phyloP scores from a whole-genome alignment of 2,888 invertebrate species.

The Branchellion lobata region DNA sequence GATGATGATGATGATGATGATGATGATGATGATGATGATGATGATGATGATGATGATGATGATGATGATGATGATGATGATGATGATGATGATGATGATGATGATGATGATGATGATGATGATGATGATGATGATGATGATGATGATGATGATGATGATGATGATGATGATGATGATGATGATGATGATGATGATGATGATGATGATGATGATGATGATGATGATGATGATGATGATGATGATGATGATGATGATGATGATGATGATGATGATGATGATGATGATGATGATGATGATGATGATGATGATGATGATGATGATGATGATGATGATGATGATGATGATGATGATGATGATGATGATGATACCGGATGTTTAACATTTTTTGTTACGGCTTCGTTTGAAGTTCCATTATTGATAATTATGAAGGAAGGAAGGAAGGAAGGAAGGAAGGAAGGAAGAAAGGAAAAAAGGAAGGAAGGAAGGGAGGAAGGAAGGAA shows the following conservation, averaged over 20 bases:
- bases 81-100: slow-evolving; percentile 28
- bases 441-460: too few relatives aligned
- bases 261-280: slow-evolving; percentile 35
- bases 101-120: neutral
- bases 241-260: slow-evolving; percentile 43
- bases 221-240: slow-evolving; percentile 38
- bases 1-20: slow-evolving; percentile 40
- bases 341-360: slow-evolving; percentile 39
- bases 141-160: slow-evolving; percentile 15
- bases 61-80: slow-evolving; percentile 28
- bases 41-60: slow-evolving; percentile 32
- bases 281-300: slow-evolving; percentile 41
- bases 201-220: slow-evolving; percentile 28
- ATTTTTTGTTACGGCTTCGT: too few relatives aligned
- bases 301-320: slow-evolving; percentile 42
- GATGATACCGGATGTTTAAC: slow-evolving; percentile 32
- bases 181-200: slow-evolving; percentile 24
- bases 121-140: slow-evolving; percentile 24
- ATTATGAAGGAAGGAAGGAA: too few relatives aligned
- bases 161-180: slow-evolving; percentile 19
- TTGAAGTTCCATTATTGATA: too few relatives aligned
- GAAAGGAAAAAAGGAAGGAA: too few relatives aligned
- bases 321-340: slow-evolving; percentile 42
- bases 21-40: slow-evolving; percentile 42
- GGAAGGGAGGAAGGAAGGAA: too few relatives aligned